Evolutionary conservation across 2,797 vertebrate genomes (phyloP).

Genomic region (Pygocentrus nattereri): DNA sequence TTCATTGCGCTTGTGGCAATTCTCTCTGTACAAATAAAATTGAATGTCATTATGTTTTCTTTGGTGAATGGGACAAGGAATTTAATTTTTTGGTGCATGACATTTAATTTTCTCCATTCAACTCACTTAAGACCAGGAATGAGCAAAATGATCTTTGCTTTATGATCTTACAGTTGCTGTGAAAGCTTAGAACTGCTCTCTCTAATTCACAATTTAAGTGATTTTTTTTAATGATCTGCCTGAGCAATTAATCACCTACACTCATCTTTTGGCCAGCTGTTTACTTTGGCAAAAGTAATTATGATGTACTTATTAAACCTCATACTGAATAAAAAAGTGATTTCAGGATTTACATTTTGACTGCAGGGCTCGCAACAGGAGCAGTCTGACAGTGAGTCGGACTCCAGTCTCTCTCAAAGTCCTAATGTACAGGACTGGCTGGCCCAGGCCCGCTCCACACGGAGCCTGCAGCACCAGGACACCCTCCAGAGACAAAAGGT

Average conservation of each 20-base stretch:
- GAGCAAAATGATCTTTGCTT: neutral
- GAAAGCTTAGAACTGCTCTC: neutral
- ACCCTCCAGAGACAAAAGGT: conserved; percentile 91
- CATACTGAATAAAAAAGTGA: neutral
- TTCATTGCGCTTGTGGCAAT: neutral
- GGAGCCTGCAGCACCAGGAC: conserved; percentile 88
- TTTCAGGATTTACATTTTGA: neutral
- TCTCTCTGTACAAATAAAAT: conserved; percentile 27
- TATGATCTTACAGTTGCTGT: neutral
- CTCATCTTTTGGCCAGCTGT: neutral
- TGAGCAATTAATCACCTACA: neutral
- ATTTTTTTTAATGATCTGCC: neutral
- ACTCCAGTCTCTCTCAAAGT: conserved; percentile 85
- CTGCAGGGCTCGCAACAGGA: conserved; percentile 89
- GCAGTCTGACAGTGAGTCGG: conserved; percentile 86
- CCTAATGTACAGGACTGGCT: conserved; percentile 96
- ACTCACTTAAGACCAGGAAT: neutral
- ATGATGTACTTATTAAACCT: neutral
- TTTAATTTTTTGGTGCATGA: neutral
- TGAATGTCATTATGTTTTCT: conserved; percentile 11
- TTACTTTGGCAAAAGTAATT: neutral
- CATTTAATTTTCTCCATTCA: conserved; percentile 15
- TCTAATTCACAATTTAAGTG: neutral
- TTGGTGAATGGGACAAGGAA: neutral
- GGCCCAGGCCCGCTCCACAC: conserved; percentile 86